These are phyloP conservation scores for Torymus aiolomorphi DNA, from an alignment of 2,888 invertebrate species.

Conservation along the genomic window DNA sequence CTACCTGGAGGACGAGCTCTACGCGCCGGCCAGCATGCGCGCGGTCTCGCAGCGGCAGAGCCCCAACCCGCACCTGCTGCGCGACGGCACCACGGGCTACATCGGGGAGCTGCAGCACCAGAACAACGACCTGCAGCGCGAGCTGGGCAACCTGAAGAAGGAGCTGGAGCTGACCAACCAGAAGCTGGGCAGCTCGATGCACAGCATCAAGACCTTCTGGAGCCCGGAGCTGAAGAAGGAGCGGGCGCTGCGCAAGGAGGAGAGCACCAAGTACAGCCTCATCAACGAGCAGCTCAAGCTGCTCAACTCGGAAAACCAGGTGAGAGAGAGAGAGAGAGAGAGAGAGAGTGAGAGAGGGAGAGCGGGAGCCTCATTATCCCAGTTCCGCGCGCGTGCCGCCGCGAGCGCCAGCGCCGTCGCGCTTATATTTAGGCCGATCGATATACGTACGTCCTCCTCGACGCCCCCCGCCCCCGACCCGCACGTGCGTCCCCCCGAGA, in stretches of 20 bases:
- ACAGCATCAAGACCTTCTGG: constrained; percentile 99
- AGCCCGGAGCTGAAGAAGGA: constrained; percentile 99
- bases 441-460: constrained; percentile 64
- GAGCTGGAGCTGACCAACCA: constrained; percentile 97
- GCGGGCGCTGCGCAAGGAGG: constrained; percentile 96
- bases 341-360: no score
- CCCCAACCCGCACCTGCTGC: constrained; percentile 81
- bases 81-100: constrained; percentile 83
- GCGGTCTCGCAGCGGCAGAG: constrained; percentile 80
- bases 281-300: constrained; percentile 97
- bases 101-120: constrained; percentile 93
- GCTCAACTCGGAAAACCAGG: constrained; percentile 97
- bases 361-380: background rate
- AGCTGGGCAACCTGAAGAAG: constrained; percentile 92
- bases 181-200: constrained; percentile 98
- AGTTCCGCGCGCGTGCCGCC: constrained; percentile 31
- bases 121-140: constrained; percentile 95
- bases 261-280: constrained; percentile 96
- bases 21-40: constrained; percentile 68
- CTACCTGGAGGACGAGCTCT: constrained; percentile 77
- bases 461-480: constrained; percentile 10
- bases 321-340: constrained; percentile 73
- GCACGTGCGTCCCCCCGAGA: background rate
- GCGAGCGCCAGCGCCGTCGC: constrained; percentile 36
- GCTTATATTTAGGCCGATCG: constrained; percentile 74